A percentile compares a stretch with the other conserved stretches of the same genome.
Conservation (phyloP, 2,888 invertebrate genomes). For the Luperina nickerlii region DNA sequence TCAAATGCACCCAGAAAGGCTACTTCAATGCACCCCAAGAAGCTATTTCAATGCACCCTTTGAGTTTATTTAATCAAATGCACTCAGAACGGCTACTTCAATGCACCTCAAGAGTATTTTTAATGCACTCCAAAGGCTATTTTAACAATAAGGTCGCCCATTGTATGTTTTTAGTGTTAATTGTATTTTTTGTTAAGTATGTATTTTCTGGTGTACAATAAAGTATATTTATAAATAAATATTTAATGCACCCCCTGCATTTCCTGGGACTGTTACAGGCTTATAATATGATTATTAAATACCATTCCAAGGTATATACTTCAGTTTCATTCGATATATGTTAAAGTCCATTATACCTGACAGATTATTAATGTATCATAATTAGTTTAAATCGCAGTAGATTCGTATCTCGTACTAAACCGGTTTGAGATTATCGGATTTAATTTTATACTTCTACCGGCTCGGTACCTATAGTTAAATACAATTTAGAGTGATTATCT, state of each 20-base stretch:
- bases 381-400: slow-evolving; percentile 29
- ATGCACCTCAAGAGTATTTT: too few species aligned
- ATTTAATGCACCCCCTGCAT: too few species aligned
- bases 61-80: too few species aligned
- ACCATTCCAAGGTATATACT: neutral
- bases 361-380: slow-evolving; percentile 10
- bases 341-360: slow-evolving; percentile 21
- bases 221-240: too few species aligned
- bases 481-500: neutral
- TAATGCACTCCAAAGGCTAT: neutral
- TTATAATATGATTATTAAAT: too few species aligned
- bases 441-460: neutral
- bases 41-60: neutral
- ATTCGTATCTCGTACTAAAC: slow-evolving; percentile 9
- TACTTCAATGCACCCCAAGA: neutral
- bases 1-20: too few species aligned
- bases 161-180: too few species aligned
- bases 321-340: slow-evolving; percentile 4
- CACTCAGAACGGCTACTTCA: neutral
- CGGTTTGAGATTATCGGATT: slow-evolving; percentile 10
- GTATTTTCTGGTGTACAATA: too few species aligned
- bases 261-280: too few species aligned
- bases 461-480: neutral
- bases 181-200: too few species aligned
- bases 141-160: neutral